phyloP scores from a whole-genome alignment of 1,140 invertebrate genomes.

The Ceratina calcarata region DNA sequence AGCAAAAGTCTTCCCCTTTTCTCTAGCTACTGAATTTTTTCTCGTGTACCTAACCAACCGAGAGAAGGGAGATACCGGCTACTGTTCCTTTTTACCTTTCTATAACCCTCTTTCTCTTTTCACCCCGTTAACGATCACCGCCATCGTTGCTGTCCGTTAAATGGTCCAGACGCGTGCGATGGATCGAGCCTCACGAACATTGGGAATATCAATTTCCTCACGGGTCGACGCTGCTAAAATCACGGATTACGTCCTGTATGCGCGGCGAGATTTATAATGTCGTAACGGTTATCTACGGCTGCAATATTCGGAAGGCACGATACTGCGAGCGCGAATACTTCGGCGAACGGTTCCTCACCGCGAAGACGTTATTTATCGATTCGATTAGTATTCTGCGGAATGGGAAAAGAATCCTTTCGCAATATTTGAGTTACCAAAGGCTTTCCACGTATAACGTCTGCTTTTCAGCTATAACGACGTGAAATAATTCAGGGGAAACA shows the following conservation, averaged over 20 bases:
- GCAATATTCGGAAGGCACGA: conserved; percentile 10
- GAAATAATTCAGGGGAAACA: background rate
- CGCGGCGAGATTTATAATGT: conserved; percentile 34
- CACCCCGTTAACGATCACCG: conserved; percentile 49
- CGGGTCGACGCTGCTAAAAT: conserved; percentile 23
- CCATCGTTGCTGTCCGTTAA: conserved; percentile 41
- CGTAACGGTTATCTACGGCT: conserved; percentile 40
- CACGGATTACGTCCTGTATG: conserved; percentile 18
- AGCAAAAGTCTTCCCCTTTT: conserved; percentile 42
- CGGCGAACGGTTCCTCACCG: background rate
- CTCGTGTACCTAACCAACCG: conserved; percentile 46
- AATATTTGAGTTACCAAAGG: no score
- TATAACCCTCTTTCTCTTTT: background rate
- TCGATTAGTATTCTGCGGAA: conserved; percentile 12
- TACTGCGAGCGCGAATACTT: background rate
- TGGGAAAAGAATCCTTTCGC: background rate
- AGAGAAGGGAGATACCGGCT: conserved; percentile 51
- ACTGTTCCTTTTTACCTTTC: conserved; percentile 32
- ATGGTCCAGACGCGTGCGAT: conserved; percentile 47
- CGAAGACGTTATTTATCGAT: conserved; percentile 30
- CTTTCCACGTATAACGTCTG: background rate
- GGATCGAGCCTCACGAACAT: conserved; percentile 51
- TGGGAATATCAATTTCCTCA: conserved; percentile 58
- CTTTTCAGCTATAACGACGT: background rate
- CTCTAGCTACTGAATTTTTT: conserved; percentile 41